These are phyloP conservation scores for Pristiophorus japonicus DNA, from an alignment of 2,113 vertebrate species.

Conservation along the genomic window DNA sequence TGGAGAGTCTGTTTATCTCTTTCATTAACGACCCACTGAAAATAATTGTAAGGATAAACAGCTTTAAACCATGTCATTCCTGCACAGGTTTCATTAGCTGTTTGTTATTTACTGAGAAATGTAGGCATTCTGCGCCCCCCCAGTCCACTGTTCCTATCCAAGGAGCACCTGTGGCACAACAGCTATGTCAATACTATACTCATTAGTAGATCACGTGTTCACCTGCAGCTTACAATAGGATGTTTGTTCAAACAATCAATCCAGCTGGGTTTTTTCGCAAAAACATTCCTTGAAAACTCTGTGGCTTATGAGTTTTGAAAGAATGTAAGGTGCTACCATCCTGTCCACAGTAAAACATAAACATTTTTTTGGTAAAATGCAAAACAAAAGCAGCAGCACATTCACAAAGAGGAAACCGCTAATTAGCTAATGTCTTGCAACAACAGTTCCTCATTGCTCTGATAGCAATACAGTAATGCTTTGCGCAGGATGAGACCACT, in stretches of 20 bases:
- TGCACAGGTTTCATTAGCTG: background rate
- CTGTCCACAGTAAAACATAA: background rate
- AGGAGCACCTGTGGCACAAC: background rate
- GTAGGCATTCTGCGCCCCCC: background rate
- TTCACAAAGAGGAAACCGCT: background rate
- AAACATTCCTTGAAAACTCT: background rate
- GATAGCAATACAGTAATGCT: background rate
- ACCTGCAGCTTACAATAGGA: background rate
- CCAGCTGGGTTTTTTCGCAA: background rate
- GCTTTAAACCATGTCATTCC: background rate
- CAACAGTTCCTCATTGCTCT: background rate
- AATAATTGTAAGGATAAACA: background rate
- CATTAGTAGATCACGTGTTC: background rate
- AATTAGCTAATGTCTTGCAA: background rate
- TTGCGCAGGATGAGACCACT: background rate
- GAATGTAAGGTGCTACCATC: no score
- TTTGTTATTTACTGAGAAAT: background rate
- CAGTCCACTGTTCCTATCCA: background rate
- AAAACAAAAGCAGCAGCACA: background rate
- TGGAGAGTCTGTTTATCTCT: background rate
- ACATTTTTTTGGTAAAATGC: background rate
- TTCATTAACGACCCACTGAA: background rate
- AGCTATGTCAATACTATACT: background rate
- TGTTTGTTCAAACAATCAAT: background rate
- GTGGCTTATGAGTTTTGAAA: background rate